A percentile compares a stretch with the other conserved stretches of the same genome.
These are phyloP conservation scores for Gorsachius magnificus DNA, from an alignment of 2,797 vertebrate genomes.

Conservation along the genomic window DNA sequence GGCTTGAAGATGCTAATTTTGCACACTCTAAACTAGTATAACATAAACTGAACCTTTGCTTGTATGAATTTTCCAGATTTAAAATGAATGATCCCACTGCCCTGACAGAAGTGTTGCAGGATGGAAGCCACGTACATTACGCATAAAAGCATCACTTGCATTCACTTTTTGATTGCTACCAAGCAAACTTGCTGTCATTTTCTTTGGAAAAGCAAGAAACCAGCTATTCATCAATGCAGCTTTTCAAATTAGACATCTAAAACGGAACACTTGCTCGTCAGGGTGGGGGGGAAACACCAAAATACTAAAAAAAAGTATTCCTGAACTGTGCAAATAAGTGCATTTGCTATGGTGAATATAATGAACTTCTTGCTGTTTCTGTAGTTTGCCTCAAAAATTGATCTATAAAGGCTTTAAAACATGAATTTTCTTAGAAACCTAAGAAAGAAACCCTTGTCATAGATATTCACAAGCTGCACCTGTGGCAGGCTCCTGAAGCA, in stretches of 20 bases:
- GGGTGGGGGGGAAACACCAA: not conserved
- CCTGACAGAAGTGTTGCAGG: not conserved
- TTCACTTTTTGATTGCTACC: not conserved
- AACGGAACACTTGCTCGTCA: not conserved
- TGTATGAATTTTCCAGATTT: not conserved
- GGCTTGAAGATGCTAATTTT: not conserved
- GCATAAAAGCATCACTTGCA: not conserved
- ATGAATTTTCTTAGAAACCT: not conserved
- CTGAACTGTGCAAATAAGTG: not conserved
- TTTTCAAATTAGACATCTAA: not conserved
- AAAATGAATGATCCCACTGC: not conserved
- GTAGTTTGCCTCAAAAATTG: not conserved
- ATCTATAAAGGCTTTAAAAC: not conserved
- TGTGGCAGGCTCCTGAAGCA: not conserved
- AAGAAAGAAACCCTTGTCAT: not conserved
- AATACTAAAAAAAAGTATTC: not conserved
- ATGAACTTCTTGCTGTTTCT: not conserved
- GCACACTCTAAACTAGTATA: not conserved
- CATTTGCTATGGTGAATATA: not conserved
- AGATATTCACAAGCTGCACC: not conserved
- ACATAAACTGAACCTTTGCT: not conserved
- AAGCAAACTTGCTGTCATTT: not conserved
- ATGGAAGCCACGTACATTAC: fast-evolving
- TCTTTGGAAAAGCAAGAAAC: not conserved
- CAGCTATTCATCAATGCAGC: not conserved